phyloP scores from a whole-genome alignment of 2,797 vertebrate species.

The Crax fasciolata region DNA sequence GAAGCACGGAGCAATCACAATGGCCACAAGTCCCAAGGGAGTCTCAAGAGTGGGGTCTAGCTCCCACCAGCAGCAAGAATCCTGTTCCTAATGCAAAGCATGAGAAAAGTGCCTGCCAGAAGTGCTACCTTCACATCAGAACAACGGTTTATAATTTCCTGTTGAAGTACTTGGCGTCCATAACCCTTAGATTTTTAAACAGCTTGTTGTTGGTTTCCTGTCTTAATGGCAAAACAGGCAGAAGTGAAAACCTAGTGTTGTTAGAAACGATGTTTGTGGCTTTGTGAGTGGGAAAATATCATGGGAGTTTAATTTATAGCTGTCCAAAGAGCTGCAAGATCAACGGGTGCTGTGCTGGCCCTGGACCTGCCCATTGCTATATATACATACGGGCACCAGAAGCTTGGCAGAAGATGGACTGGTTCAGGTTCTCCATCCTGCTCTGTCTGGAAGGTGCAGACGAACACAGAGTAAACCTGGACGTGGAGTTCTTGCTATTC shows the following conservation, averaged over 20 bases:
- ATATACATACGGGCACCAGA: no score
- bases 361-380: no score
- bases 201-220: background rate
- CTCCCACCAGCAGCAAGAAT: background rate
- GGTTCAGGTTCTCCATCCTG: no score
- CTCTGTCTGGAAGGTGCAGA: no score
- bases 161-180: background rate
- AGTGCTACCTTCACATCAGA: background rate
- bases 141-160: background rate
- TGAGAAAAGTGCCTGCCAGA: background rate
- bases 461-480: no score
- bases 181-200: background rate
- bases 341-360: no score
- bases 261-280: no score
- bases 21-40: background rate
- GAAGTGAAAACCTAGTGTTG: background rate
- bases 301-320: no score
- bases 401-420: no score
- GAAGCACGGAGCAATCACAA: background rate
- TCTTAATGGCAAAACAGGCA: background rate
- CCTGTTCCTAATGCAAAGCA: background rate
- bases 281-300: no score
- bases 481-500: no score
- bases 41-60: background rate
- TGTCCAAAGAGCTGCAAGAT: no score